phyloP scores from a whole-genome alignment of 2,113 vertebrate species.

The Pteronura brasiliensis region DNA sequence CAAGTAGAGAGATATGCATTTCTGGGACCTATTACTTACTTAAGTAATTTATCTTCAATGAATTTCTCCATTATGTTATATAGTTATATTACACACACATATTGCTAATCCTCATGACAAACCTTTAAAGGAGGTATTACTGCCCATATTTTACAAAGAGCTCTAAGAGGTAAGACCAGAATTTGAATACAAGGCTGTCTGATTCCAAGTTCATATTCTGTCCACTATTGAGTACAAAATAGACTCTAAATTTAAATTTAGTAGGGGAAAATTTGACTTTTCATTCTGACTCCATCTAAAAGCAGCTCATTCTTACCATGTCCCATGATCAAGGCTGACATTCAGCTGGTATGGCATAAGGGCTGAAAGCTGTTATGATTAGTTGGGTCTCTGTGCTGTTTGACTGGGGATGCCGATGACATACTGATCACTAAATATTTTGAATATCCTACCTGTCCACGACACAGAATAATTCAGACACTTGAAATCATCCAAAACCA shows the following conservation, averaged over 20 bases:
- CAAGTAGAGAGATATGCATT: background rate
- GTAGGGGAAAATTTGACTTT: background rate
- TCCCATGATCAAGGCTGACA: background rate
- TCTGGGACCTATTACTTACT: background rate
- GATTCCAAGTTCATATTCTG: background rate
- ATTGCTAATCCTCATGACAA: background rate
- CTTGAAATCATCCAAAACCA: background rate
- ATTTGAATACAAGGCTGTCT: background rate
- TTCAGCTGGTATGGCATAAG: background rate
- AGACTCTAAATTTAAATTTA: background rate
- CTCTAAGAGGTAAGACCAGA: background rate
- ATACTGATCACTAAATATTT: background rate
- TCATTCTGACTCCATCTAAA: background rate
- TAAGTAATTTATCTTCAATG: background rate
- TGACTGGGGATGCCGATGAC: background rate
- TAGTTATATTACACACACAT: background rate
- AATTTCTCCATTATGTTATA: background rate
- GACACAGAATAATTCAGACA: slow-evolving; percentile 1
- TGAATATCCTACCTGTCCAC: background rate
- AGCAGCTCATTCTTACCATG: background rate
- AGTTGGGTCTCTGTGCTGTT: background rate
- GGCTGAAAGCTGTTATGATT: background rate
- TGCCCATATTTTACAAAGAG: background rate
- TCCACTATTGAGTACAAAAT: background rate
- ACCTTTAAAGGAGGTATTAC: background rate